Conservation (phyloP, 2,888 invertebrate genomes). For the Globia sparganii region DNA sequence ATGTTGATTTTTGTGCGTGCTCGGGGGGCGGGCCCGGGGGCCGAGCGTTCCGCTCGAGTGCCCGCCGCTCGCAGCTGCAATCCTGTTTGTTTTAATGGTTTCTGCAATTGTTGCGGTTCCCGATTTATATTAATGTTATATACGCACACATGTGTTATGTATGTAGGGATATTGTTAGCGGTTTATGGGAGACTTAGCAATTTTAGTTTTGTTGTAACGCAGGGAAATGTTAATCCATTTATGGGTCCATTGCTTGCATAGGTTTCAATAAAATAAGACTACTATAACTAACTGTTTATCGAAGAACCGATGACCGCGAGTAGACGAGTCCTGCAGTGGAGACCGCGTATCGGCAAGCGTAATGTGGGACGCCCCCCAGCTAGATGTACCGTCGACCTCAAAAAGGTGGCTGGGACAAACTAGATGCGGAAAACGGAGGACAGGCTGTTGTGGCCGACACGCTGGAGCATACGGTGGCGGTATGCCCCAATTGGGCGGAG, state of each 20-base stretch:
- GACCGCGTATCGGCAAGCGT: too few relatives aligned
- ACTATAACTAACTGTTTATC: background rate
- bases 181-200: conserved; percentile 82
- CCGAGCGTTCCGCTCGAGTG: conserved; percentile 85
- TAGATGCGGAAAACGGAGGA: too few relatives aligned
- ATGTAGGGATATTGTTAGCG: conserved; percentile 68
- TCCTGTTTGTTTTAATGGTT: conserved; percentile 88
- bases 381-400: too few relatives aligned
- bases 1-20: conserved; percentile 89
- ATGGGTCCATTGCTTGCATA: background rate
- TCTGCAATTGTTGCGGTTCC: conserved; percentile 82
- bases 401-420: too few relatives aligned
- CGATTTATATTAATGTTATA: conserved; percentile 80
- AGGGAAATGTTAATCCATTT: conserved; percentile 56
- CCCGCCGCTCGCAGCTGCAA: conserved; percentile 84
- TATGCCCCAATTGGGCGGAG: too few relatives aligned
- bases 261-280: background rate
- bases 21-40: conserved; percentile 86
- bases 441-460: too few relatives aligned
- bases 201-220: conserved; percentile 66
- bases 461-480: too few relatives aligned
- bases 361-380: too few relatives aligned
- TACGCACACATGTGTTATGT: conserved; percentile 76
- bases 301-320: too few relatives aligned
- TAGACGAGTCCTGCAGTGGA: too few relatives aligned